phyloP scores from a whole-genome alignment of 2,113 vertebrate genomes.

The Proterorhinus semilunaris region DNA sequence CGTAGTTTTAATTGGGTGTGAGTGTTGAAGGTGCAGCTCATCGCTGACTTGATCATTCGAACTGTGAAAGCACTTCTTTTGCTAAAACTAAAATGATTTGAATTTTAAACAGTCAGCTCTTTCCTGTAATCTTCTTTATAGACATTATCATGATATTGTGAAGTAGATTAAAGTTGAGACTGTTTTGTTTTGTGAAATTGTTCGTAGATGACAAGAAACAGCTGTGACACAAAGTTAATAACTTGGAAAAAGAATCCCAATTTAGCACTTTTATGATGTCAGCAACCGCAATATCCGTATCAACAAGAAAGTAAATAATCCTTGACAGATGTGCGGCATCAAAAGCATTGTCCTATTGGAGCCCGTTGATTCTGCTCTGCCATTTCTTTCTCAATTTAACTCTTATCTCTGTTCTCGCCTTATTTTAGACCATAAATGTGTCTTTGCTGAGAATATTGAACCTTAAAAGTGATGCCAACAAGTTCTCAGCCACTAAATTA shows the following conservation, averaged over 20 bases:
- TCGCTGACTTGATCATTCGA: neutral
- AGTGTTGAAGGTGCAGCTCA: neutral
- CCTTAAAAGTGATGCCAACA: no score
- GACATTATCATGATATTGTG: neutral
- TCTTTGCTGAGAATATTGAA: no score
- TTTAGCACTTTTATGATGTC: neutral
- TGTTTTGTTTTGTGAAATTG: neutral
- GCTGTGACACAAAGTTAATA: conserved; percentile 1
- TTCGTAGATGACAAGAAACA: neutral
- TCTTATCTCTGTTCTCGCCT: neutral
- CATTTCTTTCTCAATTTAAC: neutral
- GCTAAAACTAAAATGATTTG: neutral
- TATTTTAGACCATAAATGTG: neutral
- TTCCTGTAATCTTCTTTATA: neutral
- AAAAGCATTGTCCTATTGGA: neutral
- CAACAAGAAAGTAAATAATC: neutral
- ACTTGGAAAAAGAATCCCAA: neutral
- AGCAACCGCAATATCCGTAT: neutral
- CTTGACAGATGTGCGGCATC: neutral
- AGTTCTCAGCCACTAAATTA: no score
- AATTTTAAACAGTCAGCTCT: neutral
- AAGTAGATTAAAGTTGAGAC: neutral
- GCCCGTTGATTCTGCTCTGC: neutral
- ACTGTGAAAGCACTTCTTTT: neutral
- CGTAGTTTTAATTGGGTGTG: neutral